phyloP scores from a whole-genome alignment of 1,140 invertebrate genomes.

The Orchestia grillus region DNA sequence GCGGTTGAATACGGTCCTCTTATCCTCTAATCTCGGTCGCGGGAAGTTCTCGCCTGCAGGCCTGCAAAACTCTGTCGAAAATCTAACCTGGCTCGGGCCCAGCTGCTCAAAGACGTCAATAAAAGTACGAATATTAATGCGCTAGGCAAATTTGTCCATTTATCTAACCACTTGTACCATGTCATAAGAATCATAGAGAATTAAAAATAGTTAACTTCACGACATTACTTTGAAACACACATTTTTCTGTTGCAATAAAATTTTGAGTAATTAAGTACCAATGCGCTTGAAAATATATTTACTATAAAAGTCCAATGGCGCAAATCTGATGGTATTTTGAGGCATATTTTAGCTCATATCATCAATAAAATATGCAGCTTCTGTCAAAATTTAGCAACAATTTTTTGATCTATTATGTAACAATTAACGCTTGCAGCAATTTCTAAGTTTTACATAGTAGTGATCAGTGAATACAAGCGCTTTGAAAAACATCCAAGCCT shows the following conservation, averaged over 20 bases:
- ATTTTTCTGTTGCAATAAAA: too few relatives aligned
- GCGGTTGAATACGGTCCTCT: constrained; percentile 24
- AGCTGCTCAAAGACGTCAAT: neutral
- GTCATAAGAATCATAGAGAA: neutral
- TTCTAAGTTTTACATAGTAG: too few relatives aligned
- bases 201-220: neutral
- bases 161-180: neutral
- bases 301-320: neutral
- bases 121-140: neutral
- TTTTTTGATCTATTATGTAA: too few relatives aligned
- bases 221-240: neutral
- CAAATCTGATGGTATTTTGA: neutral
- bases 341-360: neutral
- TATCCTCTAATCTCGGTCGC: constrained; percentile 28
- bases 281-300: neutral
- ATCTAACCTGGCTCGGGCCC: neutral
- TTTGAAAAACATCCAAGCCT: too few relatives aligned
- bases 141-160: neutral
- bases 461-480: too few relatives aligned
- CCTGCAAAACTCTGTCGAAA: neutral
- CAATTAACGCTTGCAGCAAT: too few relatives aligned
- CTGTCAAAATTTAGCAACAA: too few relatives aligned
- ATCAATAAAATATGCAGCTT: neutral
- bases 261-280: neutral
- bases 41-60: constrained; percentile 23